These are phyloP conservation scores for Phataginus tricuspis DNA, from an alignment of 2,797 vertebrate genomes.

Conservation along the genomic window DNA sequence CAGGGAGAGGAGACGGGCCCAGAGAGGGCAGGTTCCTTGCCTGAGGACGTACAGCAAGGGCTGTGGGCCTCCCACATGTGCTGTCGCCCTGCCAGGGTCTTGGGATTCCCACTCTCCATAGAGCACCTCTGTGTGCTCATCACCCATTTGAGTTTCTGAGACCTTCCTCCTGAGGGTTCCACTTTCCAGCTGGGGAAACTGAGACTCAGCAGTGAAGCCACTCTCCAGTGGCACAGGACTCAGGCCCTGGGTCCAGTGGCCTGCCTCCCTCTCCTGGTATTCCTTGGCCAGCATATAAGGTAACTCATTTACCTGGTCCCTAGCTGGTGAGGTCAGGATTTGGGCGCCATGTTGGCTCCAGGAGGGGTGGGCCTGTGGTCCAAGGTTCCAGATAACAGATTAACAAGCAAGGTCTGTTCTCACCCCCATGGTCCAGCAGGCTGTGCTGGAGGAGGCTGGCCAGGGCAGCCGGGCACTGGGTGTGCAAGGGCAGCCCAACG, in stretches of 20 bases:
- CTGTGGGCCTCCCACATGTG: neutral
- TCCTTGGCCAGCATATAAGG: neutral
- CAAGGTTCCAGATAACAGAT: conserved; percentile 74
- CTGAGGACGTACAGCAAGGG: neutral
- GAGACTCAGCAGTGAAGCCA: neutral
- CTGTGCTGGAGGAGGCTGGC: neutral
- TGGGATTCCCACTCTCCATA: neutral
- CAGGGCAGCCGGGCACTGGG: too few species aligned
- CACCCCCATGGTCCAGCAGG: accelerated
- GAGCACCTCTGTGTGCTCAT: neutral
- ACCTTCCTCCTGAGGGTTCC: neutral
- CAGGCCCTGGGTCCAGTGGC: neutral
- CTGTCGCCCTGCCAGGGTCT: neutral
- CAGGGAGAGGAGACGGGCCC: neutral
- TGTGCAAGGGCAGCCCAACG: too few species aligned
- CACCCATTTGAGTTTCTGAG: neutral
- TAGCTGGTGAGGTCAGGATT: neutral
- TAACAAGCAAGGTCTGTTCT: conserved; percentile 50
- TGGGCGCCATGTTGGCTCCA: neutral
- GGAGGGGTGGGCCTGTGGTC: neutral
- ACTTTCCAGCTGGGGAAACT: neutral
- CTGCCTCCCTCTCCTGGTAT: neutral
- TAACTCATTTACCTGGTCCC: neutral
- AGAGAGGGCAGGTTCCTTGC: neutral
- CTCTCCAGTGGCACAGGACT: neutral